These are phyloP conservation scores for Sylvilagus bachmani DNA, from an alignment of 2,113 vertebrate genomes.

Conservation along the genomic window DNA sequence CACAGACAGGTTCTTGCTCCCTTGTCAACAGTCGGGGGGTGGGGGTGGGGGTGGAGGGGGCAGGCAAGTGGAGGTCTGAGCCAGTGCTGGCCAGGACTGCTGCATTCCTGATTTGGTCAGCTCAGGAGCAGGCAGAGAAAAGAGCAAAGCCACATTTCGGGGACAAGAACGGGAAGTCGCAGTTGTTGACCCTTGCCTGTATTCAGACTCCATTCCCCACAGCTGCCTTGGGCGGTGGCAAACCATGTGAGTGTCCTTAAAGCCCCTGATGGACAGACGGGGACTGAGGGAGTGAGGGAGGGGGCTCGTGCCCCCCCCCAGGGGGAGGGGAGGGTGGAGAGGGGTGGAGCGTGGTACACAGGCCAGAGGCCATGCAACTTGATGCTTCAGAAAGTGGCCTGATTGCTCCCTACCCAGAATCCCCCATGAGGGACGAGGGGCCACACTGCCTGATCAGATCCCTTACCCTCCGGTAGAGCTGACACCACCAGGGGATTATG, in stretches of 20 bases:
- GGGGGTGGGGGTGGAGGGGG: background rate
- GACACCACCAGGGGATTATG: background rate
- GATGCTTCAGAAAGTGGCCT: background rate
- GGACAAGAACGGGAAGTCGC: background rate
- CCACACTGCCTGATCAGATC: rapidly evolving
- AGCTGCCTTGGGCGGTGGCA: background rate
- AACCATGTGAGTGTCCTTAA: background rate
- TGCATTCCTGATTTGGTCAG: background rate
- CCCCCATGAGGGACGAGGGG: background rate
- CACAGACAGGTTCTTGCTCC: background rate
- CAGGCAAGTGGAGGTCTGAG: background rate
- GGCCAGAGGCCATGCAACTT: background rate
- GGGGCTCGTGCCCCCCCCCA: background rate
- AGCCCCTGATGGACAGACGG: too few relatives aligned
- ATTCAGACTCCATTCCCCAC: background rate
- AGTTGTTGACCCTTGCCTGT: background rate
- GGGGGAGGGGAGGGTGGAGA: background rate
- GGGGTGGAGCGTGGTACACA: background rate
- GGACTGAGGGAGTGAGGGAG: background rate
- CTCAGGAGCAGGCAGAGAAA: background rate
- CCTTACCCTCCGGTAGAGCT: background rate
- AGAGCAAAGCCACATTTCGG: background rate
- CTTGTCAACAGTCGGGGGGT: background rate
- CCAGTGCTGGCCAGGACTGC: background rate
- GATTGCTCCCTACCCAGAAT: background rate